phyloP scores from a whole-genome alignment of 2,888 invertebrate species.

The Pachycephus smyrnensis region DNA sequence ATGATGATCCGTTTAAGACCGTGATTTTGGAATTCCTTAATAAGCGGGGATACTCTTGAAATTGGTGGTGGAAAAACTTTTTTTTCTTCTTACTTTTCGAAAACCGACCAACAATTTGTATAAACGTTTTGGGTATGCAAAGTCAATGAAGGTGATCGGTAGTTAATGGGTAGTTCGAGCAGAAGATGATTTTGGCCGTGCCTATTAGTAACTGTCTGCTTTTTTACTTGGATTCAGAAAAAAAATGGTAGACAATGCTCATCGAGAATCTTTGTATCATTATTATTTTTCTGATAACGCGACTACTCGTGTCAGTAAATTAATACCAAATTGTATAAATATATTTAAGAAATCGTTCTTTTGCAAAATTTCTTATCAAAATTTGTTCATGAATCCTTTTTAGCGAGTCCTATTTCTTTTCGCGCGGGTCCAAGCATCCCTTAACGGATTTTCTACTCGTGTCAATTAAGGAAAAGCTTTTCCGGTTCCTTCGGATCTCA shows the following conservation, averaged over 20 bases:
- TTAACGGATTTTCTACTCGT: not conserved
- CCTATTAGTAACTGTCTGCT: not conserved
- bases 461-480: conserved; percentile 7
- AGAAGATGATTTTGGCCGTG: not conserved
- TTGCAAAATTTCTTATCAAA: not conserved
- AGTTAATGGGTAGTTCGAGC: not conserved
- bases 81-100: not conserved
- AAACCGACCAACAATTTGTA: conserved; percentile 18
- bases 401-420: not conserved
- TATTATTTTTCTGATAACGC: not conserved
- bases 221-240: not conserved
- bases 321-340: not conserved
- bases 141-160: not conserved
- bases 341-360: not conserved
- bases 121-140: conserved; percentile 15
- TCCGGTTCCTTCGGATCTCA: not conserved
- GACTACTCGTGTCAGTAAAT: not conserved
- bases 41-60: conserved; percentile 18
- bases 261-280: not conserved
- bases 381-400: not conserved
- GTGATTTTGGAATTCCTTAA: conserved; percentile 8
- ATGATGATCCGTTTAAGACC: not conserved
- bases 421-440: not conserved
- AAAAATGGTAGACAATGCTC: too few species aligned
- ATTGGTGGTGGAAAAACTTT: conserved; percentile 6